Evolutionary conservation across 2,113 vertebrate species (phyloP).

Genomic region (Scomber scombrus): DNA sequence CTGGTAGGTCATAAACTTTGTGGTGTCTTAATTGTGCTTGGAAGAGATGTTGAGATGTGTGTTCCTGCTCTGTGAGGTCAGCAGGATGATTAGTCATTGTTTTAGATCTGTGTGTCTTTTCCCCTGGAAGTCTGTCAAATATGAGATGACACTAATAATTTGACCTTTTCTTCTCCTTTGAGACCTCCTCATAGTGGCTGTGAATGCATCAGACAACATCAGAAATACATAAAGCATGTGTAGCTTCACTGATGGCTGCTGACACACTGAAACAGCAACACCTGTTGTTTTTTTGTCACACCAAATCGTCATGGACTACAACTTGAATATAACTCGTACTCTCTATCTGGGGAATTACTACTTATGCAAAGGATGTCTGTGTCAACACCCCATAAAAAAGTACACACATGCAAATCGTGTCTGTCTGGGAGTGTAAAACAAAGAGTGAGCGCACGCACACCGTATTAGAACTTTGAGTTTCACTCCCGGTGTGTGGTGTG

Average conservation of each 20-base stretch:
- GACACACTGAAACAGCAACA: no score
- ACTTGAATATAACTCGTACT: background rate
- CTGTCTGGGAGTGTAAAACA: background rate
- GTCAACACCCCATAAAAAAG: slow-evolving; percentile 26
- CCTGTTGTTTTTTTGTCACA: background rate
- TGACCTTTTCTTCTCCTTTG: slow-evolving; percentile 26
- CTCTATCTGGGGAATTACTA: background rate
- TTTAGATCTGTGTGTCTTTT: background rate
- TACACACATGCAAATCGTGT: slow-evolving; percentile 29
- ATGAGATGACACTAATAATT: slow-evolving; percentile 32
- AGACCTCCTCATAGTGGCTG: slow-evolving; percentile 5
- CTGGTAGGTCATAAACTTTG: slow-evolving; percentile 18
- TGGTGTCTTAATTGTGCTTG: slow-evolving; percentile 1
- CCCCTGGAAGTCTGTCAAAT: slow-evolving; percentile 11
- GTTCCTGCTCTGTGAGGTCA: background rate
- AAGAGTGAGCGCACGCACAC: background rate
- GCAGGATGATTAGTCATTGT: background rate
- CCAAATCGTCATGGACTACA: background rate
- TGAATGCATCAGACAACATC: slow-evolving; percentile 27
- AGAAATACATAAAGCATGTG: slow-evolving; percentile 22
- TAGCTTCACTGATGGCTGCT: background rate
- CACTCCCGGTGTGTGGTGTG: background rate
- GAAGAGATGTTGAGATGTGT: background rate
- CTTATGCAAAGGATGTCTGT: slow-evolving; percentile 27
- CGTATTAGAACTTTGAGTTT: slow-evolving; percentile 33